A percentile compares a stretch with the other conserved stretches of the same genome.
Evolutionary conservation across 2,113 vertebrate species (phyloP).

Genomic region (Hemiscyllium ocellatum): DNA sequence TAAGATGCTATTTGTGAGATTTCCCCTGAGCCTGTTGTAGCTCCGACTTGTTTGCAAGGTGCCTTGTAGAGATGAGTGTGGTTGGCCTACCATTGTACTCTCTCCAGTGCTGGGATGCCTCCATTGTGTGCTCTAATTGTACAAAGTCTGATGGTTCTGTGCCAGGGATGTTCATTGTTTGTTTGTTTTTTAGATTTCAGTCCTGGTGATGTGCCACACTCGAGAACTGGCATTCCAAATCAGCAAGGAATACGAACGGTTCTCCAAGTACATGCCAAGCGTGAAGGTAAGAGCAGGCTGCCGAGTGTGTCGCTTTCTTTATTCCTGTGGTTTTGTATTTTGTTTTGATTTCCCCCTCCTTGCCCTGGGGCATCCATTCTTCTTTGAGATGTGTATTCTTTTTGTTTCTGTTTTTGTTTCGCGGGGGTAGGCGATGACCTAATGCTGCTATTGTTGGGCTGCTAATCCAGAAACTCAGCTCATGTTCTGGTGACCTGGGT

Average conservation of each 20-base stretch:
- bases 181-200: slow-evolving; percentile 58
- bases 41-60: neutral
- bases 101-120: neutral
- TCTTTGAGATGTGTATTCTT: neutral
- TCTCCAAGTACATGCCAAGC: slow-evolving; percentile 74
- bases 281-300: slow-evolving; percentile 58
- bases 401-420: neutral
- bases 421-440: too few species aligned
- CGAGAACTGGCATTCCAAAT: slow-evolving; percentile 74
- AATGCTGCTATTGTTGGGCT: too few species aligned
- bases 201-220: slow-evolving; percentile 77
- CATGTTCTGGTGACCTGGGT: too few species aligned
- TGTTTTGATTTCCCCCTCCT: neutral
- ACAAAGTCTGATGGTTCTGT: neutral
- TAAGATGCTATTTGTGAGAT: neutral
- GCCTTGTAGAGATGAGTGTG: neutral
- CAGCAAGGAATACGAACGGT: slow-evolving; percentile 76
- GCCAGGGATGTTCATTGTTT: neutral
- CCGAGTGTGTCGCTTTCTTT: neutral
- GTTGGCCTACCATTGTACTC: neutral
- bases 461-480: too few species aligned
- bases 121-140: neutral
- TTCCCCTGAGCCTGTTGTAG: neutral
- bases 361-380: neutral
- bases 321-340: neutral